phyloP scores from a whole-genome alignment of 2,888 invertebrate genomes.

The Apotomis betuletana region DNA sequence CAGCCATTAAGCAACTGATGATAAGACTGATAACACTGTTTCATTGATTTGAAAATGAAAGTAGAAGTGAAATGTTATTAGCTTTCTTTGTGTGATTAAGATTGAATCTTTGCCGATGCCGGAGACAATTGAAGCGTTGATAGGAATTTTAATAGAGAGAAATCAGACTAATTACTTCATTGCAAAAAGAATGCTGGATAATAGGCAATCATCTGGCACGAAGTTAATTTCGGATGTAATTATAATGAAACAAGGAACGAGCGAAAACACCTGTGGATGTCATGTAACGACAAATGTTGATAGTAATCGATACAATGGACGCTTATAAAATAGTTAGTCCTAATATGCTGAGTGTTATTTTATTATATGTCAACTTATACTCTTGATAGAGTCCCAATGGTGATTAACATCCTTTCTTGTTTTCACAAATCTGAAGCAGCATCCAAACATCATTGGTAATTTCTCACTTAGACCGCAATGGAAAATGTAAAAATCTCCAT shows the following conservation, averaged over 20 bases:
- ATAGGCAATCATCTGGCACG: neutral
- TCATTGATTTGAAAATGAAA: conserved; percentile 23
- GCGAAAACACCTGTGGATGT: conserved; percentile 17
- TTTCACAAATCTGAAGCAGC: neutral
- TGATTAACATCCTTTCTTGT: neutral
- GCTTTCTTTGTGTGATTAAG: conserved; percentile 28
- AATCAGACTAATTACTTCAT: conserved; percentile 37
- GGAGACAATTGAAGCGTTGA: conserved; percentile 54
- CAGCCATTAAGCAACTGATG: neutral
- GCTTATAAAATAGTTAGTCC: too few relatives aligned
- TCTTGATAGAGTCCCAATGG: neutral
- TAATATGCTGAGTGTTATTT: too few relatives aligned
- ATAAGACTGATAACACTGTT: neutral
- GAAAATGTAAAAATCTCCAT: neutral
- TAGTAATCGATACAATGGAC: too few relatives aligned
- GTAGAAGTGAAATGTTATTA: conserved; percentile 38
- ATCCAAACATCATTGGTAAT: neutral
- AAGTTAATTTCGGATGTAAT: conserved; percentile 20
- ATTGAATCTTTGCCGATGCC: conserved; percentile 34
- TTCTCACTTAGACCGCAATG: neutral
- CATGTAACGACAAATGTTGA: neutral
- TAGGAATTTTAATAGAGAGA: conserved; percentile 58
- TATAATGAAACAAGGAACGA: neutral
- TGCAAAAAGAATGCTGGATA: conserved; percentile 18
- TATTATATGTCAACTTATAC: neutral